Conservation (phyloP, 2,113 vertebrate genomes). For the Caranx ignobilis region DNA sequence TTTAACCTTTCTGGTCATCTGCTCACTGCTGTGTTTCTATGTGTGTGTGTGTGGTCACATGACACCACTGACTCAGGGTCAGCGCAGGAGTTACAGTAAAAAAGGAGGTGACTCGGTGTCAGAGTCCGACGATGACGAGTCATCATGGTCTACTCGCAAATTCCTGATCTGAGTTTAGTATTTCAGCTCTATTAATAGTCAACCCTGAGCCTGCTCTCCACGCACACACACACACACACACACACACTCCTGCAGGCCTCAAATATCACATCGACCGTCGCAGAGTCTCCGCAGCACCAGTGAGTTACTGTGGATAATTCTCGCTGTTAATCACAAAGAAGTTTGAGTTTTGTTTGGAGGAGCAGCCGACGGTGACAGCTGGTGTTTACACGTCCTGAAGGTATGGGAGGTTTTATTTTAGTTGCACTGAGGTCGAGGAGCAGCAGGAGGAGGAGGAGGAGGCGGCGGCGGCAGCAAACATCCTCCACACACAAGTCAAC, state of each 20-base stretch:
- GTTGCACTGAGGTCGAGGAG: background rate
- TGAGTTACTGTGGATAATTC: background rate
- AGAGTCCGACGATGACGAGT: background rate
- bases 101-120: slow-evolving; percentile 40
- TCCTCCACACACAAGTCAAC: background rate
- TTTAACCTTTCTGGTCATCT: background rate
- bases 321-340: background rate
- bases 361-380: slow-evolving; percentile 12
- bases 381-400: slow-evolving; percentile 33
- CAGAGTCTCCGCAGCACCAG: background rate
- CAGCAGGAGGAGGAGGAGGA: no score
- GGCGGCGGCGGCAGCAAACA: no score
- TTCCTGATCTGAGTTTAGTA: slow-evolving; percentile 71
- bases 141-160: slow-evolving; percentile 25
- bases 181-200: slow-evolving; percentile 84
- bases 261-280: slow-evolving; percentile 66
- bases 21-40: background rate
- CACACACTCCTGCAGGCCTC: slow-evolving; percentile 48
- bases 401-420: slow-evolving; percentile 10
- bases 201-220: slow-evolving; percentile 30
- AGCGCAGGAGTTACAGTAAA: slow-evolving; percentile 20
- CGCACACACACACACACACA: slow-evolving; percentile 35
- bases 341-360: background rate
- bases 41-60: background rate
- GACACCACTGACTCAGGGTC: slow-evolving; percentile 15